Base-by-base conservation (phyloP, 2,797 vertebrate species). In the Knipowitschia caucasica region DNA sequence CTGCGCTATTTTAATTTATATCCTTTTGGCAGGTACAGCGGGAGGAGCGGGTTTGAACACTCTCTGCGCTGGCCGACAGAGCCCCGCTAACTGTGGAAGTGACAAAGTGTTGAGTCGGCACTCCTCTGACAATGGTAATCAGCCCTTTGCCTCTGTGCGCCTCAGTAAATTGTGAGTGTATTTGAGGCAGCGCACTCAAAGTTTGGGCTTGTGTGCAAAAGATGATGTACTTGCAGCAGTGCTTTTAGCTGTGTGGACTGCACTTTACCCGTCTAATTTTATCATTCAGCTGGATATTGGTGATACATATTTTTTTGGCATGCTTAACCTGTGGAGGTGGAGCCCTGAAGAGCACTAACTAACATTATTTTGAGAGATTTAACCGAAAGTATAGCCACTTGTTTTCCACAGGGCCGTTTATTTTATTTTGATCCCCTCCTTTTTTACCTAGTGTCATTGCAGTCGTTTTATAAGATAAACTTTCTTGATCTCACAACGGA, bases 51-150 rank as follows among this genome's bases (percentile, higher is more conserved):
- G 35, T 47, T 20, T 23, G 45, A 64, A 51, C 58, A 40, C 47
- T 50, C 66, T 70, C 53, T 38, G 56, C 69, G 64, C 63, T 50
- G 49, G 25, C 64, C 15, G 51, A 54, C 53, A 46, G 69, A 75
- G 53, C 64, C 59, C 42, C 59, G 61, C 44, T 69, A 75, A 80
- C 61, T 58, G 56, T 64, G 51, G 51, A 70, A 57, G 65, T 71
- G 67, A 78, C 55, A 75, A 79, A 80, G 57, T 73, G 78, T 72
- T 46, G 62, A 60, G 64, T 72, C 67, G 64, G 73, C 70, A 74
- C 47, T 75, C 53, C 53, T 64, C 38, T 78, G 75, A 78, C 71
- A 77, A 58, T 47, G 68, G 56, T 78, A 77, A 83, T 84, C 73
- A 72, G 63, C 73, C 62, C 56, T 74, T 45, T 69, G 67, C 62